Conservation (phyloP, 2,888 invertebrate species). For the Agrochola macilenta region DNA sequence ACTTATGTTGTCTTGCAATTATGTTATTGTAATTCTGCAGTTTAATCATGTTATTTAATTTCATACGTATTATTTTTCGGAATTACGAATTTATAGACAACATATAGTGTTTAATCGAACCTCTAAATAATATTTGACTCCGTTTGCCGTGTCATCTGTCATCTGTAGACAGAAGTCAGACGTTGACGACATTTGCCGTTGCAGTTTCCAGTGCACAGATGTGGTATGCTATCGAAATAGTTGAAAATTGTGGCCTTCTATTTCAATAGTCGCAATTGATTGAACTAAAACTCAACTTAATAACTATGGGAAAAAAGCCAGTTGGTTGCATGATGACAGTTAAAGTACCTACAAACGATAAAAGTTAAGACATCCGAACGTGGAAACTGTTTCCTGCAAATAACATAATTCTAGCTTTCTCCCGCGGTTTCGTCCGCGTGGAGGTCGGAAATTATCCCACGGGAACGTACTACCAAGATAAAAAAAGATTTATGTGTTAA, state of each 20-base stretch:
- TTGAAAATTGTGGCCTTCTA: not conserved
- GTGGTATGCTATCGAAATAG: not conserved
- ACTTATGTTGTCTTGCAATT: not conserved
- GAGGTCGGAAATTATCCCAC: too few species aligned
- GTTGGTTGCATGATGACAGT: not conserved
- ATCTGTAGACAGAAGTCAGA: not conserved
- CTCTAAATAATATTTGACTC: too few species aligned
- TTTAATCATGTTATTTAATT: constrained; percentile 24
- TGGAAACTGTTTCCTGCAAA: not conserved
- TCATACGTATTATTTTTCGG: too few species aligned
- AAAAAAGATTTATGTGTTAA: too few species aligned
- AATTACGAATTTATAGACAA: not conserved
- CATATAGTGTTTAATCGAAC: too few species aligned
- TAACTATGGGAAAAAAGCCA: not conserved
- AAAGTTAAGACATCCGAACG: not conserved
- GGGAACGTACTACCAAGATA: too few species aligned
- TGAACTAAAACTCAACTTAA: not conserved
- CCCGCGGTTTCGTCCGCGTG: too few species aligned
- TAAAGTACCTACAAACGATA: not conserved
- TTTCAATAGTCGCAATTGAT: not conserved
- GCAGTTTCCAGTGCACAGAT: not conserved
- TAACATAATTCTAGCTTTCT: not conserved
- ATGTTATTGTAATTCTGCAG: constrained; percentile 24
- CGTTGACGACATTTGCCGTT: not conserved
- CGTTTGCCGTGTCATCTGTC: not conserved